Evolutionary conservation across 2,797 vertebrate species (phyloP), one percentile per base, ranked within the genome.

Genomic region (Myotis myotis): DNA sequence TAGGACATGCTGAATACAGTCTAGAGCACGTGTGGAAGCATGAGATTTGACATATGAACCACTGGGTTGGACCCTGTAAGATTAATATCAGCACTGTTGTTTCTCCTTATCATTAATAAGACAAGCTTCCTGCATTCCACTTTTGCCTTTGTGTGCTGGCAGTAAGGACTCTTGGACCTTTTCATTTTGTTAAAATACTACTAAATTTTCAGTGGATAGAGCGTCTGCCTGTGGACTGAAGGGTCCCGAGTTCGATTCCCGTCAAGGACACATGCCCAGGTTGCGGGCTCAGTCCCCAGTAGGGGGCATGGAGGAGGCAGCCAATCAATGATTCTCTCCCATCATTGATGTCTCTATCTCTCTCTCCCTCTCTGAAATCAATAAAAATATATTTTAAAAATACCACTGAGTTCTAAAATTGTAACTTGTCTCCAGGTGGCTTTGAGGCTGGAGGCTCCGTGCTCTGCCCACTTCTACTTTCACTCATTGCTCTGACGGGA

Each of bases 161-260:
- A 57, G 51, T 64, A 89, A 92, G 44, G 47, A 82, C 25, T 49
- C 9, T 44, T 25, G 47, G 41, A 22, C 66, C 74, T 62, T 81
- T 74, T 60, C 49, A 25, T 78, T 87, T 91, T 82, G 76, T 82
- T 82, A 93, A 76, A 80, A 80, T 57, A 51, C 64, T 68, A 38
- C 47, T 80, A 55, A n/a, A 55, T 85, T 85, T 80, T 47, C 15
- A 64, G 62, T 17, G 28, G 60, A 2, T 16, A 64, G 60, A 64
- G 28, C 12, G 13, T n/a, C 15, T 30, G 60, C 60, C 60, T 64
- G 28, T n/a, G 25, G 25, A 60, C 57, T 60, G 57, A 60, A 60
- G 57, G 57, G 57, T 60, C 57, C 11, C 5, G 5, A 23, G 57
- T 60, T 60, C 11, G 2, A 60, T 60, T 60, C 4, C 57, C 25